Evolutionary conservation across 2,113 vertebrate species (phyloP).

Genomic region (Axis porcinus): DNA sequence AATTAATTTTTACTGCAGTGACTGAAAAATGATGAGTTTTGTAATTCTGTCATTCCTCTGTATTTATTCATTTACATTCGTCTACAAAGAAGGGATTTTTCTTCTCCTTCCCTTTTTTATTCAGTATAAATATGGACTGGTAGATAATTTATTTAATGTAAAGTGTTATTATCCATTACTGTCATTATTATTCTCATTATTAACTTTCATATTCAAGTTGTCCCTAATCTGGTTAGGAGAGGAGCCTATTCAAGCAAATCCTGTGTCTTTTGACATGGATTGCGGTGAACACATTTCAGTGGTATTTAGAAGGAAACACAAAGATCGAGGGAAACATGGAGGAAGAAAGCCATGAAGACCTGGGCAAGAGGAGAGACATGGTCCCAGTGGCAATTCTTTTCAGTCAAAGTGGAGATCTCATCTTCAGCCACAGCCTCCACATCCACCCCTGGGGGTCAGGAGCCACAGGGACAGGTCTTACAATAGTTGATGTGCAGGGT

Average conservation of each 20-base stretch:
- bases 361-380: not conserved
- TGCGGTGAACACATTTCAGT: not conserved
- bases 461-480: not conserved
- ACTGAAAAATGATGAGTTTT: not conserved
- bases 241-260: not conserved
- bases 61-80: not conserved
- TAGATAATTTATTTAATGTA: not conserved
- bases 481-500: not conserved
- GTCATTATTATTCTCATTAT: not conserved
- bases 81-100: not conserved
- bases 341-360: not conserved
- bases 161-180: not conserved
- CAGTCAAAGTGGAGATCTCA: not conserved
- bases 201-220: not conserved
- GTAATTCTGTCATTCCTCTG: not conserved
- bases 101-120: not conserved
- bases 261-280: not conserved
- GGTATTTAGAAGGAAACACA: constrained; percentile 6
- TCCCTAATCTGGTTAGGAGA: not conserved
- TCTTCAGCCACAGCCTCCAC: not conserved
- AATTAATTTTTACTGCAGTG: not conserved
- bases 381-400: not conserved
- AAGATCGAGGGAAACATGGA: not conserved
- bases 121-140: not conserved
- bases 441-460: not conserved